phyloP scores from a whole-genome alignment of 2,797 vertebrate genomes.

The Scolopax rusticola region DNA sequence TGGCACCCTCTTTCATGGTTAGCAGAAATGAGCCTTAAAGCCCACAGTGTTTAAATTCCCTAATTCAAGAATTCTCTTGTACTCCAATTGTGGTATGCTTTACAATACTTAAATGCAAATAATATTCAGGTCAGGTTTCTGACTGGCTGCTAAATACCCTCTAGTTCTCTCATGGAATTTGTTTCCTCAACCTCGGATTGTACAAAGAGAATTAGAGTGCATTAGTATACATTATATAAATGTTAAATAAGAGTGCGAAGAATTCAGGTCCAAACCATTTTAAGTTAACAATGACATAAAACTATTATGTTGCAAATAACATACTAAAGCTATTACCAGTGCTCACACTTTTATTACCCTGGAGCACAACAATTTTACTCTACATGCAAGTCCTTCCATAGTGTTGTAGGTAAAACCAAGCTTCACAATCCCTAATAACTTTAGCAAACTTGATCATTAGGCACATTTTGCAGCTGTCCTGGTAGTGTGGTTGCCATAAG shows the following conservation, averaged over 20 bases:
- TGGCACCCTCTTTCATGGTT: neutral
- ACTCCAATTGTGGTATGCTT: neutral
- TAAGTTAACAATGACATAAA: neutral
- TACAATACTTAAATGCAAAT: slow-evolving; percentile 26
- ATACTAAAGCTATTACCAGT: neutral
- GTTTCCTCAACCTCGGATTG: neutral
- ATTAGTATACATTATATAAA: neutral
- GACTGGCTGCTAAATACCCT: slow-evolving; percentile 8
- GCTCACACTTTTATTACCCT: neutral
- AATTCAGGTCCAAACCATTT: neutral
- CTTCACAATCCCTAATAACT: neutral
- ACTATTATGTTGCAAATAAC: neutral
- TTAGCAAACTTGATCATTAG: neutral
- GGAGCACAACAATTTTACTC: neutral
- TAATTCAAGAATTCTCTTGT: neutral
- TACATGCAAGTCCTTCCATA: neutral
- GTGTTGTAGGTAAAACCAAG: neutral
- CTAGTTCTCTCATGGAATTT: neutral
- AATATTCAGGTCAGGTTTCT: slow-evolving; percentile 19
- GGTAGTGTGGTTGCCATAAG: neutral
- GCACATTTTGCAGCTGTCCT: neutral
- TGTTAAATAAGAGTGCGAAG: neutral
- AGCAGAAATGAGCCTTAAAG: neutral
- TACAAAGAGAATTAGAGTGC: neutral
- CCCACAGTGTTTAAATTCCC: neutral